Conservation (phyloP, 2,113 vertebrate genomes). For the Hiodon tergisus region DNA sequence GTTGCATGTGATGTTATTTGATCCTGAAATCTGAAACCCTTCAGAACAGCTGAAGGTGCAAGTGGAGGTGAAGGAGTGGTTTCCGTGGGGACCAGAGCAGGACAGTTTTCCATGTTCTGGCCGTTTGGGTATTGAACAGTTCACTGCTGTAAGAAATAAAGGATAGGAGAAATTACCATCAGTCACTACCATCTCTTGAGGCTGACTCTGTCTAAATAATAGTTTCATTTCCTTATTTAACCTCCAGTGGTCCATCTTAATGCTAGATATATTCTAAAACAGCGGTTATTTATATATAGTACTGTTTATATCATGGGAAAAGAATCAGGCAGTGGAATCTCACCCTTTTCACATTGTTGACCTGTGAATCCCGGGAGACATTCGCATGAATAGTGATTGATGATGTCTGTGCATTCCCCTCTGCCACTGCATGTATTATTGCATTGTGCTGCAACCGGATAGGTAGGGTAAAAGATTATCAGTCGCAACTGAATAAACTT, state of each 20-base stretch:
- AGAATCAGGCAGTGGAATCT: conserved; percentile 25
- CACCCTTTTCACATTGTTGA: conserved; percentile 64
- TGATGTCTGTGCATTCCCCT: conserved; percentile 69
- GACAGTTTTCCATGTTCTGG: not conserved
- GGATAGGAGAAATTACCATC: not conserved
- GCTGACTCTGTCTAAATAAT: not conserved
- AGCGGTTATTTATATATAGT: too few relatives aligned
- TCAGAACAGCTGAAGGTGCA: not conserved
- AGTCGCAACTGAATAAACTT: too few relatives aligned
- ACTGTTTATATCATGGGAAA: not conserved
- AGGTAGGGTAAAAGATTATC: not conserved
- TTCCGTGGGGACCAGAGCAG: not conserved
- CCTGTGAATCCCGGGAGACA: conserved; percentile 72
- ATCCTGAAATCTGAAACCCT: not conserved
- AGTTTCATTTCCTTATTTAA: too few relatives aligned
- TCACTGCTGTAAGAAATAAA: not conserved
- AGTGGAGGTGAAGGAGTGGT: not conserved
- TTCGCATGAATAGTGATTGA: conserved; percentile 64
- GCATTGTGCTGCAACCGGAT: conserved; percentile 55
- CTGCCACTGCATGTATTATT: conserved; percentile 57
- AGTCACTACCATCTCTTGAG: not conserved
- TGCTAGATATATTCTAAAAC: too few relatives aligned
- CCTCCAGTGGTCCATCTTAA: too few relatives aligned
- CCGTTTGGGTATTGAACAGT: not conserved
- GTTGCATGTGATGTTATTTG: not conserved